These are phyloP conservation scores for Laticauda colubrina DNA, from an alignment of 2,113 vertebrate genomes.

Conservation along the genomic window DNA sequence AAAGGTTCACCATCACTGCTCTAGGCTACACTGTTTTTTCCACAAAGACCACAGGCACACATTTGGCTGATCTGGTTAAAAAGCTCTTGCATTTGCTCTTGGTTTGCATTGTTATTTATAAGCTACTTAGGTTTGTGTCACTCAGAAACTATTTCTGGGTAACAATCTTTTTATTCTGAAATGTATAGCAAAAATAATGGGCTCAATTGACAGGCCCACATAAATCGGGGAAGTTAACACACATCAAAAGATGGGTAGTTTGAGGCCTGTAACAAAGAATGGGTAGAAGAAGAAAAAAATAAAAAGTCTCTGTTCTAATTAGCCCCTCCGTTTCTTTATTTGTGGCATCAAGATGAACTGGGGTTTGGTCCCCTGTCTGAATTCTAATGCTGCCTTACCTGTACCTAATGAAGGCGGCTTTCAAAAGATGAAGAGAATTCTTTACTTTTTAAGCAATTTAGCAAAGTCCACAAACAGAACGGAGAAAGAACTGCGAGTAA, in stretches of 20 bases:
- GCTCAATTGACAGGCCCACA: neutral
- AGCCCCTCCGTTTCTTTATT: neutral
- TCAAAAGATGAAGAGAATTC: neutral
- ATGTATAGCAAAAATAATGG: neutral
- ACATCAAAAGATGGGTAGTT: neutral
- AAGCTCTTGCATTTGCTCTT: neutral
- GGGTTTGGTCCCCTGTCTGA: neutral
- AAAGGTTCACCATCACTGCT: too few species aligned
- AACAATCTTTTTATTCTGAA: slow-evolving; percentile 5
- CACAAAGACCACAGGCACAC: neutral
- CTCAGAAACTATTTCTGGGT: slow-evolving; percentile 17
- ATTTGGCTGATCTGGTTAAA: slow-evolving; percentile 6
- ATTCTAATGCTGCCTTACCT: neutral
- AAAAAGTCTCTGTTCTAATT: neutral
- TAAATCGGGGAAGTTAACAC: slow-evolving; percentile 19
- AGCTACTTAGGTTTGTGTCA: slow-evolving; percentile 22
- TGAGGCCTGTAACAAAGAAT: slow-evolving; percentile 7
- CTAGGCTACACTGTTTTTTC: neutral
- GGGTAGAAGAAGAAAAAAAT: neutral
- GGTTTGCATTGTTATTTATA: neutral
- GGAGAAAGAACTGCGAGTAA: neutral
- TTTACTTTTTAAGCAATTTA: neutral
- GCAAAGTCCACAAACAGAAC: neutral
- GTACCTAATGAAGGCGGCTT: neutral
- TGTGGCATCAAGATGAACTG: neutral